Conservation (phyloP, 2,888 invertebrate species). For the Anagyrus pseudococci region DNA sequence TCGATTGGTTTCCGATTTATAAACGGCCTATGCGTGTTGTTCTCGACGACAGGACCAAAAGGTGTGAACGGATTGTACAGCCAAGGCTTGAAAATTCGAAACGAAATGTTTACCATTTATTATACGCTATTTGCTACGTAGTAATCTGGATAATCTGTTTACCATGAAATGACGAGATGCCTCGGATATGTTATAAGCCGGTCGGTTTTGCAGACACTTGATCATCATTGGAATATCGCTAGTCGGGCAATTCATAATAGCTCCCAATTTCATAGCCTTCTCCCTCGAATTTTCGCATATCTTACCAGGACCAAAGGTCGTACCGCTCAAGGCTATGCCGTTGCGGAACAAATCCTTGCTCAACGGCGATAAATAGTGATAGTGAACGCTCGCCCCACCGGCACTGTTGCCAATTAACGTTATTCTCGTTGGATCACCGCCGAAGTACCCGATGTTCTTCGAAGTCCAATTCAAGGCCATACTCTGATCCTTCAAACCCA, state of each 20-base stretch:
- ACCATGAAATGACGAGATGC: conserved; percentile 54
- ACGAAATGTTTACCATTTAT: too few relatives aligned
- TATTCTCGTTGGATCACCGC: conserved; percentile 74
- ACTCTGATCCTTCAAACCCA: conserved; percentile 77
- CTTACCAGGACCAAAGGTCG: conserved; percentile 67
- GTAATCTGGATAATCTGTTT: not conserved
- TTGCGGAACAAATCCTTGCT: conserved; percentile 65
- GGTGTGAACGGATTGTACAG: conserved; percentile 74
- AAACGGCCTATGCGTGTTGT: conserved; percentile 67
- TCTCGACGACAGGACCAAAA: conserved; percentile 76
- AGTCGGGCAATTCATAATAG: conserved; percentile 71
- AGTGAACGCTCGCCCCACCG: conserved; percentile 77
- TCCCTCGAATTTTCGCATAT: conserved; percentile 60
- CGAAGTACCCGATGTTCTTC: conserved; percentile 72
- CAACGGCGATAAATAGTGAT: conserved; percentile 73
- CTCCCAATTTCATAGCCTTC: conserved; percentile 69
- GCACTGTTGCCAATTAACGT: conserved; percentile 76
- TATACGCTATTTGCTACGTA: not conserved
- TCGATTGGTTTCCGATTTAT: conserved; percentile 71
- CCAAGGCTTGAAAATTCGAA: conserved; percentile 65
- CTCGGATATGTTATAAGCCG: conserved; percentile 62
- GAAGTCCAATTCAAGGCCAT: conserved; percentile 75
- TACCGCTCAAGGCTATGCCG: conserved; percentile 76
- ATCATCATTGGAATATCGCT: conserved; percentile 65
- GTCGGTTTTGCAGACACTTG: conserved; percentile 70